These are phyloP conservation scores for Thalassoma bifasciatum DNA, from an alignment of 2,113 vertebrate genomes.

Conservation along the genomic window DNA sequence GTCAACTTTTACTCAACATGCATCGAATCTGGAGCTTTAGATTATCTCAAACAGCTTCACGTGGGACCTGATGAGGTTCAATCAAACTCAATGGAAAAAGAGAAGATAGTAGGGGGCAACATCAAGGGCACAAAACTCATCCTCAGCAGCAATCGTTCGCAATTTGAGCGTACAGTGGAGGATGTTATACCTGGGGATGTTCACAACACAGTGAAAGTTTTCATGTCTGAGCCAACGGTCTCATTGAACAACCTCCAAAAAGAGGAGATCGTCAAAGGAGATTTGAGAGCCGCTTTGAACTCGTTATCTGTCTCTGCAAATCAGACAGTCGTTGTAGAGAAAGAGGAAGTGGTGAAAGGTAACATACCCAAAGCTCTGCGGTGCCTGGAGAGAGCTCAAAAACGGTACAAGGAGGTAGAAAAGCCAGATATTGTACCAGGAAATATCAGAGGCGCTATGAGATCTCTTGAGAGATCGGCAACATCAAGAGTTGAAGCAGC, in stretches of 20 bases:
- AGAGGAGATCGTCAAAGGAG: constrained; percentile 87
- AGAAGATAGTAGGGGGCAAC: constrained; percentile 87
- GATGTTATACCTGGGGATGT: constrained; percentile 91
- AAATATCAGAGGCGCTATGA: constrained; percentile 86
- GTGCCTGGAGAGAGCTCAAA: constrained; percentile 85
- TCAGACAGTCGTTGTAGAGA: constrained; percentile 84
- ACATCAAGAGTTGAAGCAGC: constrained; percentile 80
- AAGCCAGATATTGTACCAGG: constrained; percentile 84
- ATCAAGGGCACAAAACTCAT: constrained; percentile 87
- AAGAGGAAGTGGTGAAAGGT: constrained; percentile 88
- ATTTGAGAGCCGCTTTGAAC: constrained; percentile 86
- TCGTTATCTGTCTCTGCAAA: constrained; percentile 87
- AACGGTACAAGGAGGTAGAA: constrained; percentile 79
- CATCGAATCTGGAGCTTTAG: constrained; percentile 91
- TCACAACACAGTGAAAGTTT: constrained; percentile 85
- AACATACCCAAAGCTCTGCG: constrained; percentile 83
- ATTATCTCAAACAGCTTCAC: constrained; percentile 89
- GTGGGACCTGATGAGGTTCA: constrained; percentile 77
- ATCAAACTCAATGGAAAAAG: constrained; percentile 72
- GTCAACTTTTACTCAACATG: constrained; percentile 93
- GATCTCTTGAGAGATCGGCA: constrained; percentile 87
- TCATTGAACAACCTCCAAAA: constrained; percentile 77
- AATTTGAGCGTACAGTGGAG: constrained; percentile 86
- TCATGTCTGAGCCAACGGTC: constrained; percentile 84
- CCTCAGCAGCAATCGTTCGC: constrained; percentile 79